phyloP scores from a whole-genome alignment of 2,888 invertebrate genomes.

The Hylaea fasciaria region DNA sequence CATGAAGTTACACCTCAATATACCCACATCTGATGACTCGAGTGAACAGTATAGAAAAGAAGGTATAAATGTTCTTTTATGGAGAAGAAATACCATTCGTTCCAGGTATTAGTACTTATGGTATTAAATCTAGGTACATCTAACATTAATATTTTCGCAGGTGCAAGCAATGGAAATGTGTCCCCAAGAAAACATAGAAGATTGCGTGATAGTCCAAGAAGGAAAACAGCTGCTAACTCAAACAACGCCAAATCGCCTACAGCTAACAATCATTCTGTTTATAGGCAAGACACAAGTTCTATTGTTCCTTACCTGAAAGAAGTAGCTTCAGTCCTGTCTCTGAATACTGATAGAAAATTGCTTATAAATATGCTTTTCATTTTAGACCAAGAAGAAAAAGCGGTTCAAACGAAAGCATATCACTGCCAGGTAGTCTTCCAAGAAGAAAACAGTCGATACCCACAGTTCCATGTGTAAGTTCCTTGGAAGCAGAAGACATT shows the following conservation, averaged over 20 bases:
- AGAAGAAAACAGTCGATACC: constrained; percentile 86
- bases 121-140: too few relatives aligned
- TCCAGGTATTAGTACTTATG: too few relatives aligned
- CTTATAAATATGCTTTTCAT: constrained; percentile 18
- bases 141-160: constrained; percentile 46
- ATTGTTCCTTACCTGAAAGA: not conserved
- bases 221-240: constrained; percentile 85
- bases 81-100: not conserved
- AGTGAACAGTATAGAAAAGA: constrained; percentile 83
- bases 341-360: too few relatives aligned
- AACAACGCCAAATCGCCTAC: constrained; percentile 84
- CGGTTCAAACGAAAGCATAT: constrained; percentile 86
- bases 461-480: constrained; percentile 76
- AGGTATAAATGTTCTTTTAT: constrained; percentile 50
- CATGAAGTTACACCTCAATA: constrained; percentile 83
- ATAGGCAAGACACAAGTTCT: constrained; percentile 61
- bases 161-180: constrained; percentile 75
- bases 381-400: constrained; percentile 78
- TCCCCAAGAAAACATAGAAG: constrained; percentile 87
- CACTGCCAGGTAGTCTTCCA: constrained; percentile 86
- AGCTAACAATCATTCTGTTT: constrained; percentile 71
- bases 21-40: constrained; percentile 86
- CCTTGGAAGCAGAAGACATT: constrained; percentile 81
- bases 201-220: constrained; percentile 86
- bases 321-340: not conserved